A percentile compares a stretch with the other conserved stretches of the same genome.
These are phyloP conservation scores for Drosophila helvetica DNA, from an alignment of 2,888 invertebrate genomes.

Conservation along the genomic window DNA sequence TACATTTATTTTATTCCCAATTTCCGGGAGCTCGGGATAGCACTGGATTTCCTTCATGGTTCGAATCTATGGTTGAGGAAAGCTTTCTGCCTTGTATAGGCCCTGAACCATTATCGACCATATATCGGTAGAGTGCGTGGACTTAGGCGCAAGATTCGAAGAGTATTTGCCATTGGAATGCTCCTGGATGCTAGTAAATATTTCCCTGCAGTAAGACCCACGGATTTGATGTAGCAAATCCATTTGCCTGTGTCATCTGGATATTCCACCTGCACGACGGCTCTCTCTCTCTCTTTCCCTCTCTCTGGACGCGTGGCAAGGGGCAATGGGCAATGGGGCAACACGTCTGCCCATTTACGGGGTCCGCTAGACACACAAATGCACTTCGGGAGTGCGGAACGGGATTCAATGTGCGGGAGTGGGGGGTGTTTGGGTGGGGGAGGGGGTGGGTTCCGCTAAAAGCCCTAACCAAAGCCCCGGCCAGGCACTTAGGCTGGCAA, in stretches of 20 bases:
- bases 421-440: constrained; percentile 9
- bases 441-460: constrained; percentile 54
- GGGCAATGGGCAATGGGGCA: background rate
- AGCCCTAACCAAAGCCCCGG: constrained; percentile 36
- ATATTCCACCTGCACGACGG: background rate
- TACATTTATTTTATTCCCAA: no score
- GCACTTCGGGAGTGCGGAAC: constrained; percentile 26
- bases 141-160: no score
- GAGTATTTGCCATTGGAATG: no score
- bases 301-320: constrained; percentile 7
- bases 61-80: no score
- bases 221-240: constrained; percentile 5
- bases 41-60: no score
- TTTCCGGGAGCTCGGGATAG: no score
- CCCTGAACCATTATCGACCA: no score
- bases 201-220: no score
- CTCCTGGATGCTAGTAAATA: no score
- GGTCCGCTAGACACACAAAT: constrained; percentile 28
- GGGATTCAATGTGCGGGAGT: constrained; percentile 20
- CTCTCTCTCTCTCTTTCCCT: background rate
- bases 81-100: no score
- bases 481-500: constrained; percentile 42
- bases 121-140: no score
- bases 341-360: constrained; percentile 3
- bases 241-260: constrained; percentile 1